Conservation (phyloP, 2,888 invertebrate genomes). For the Pteria penguin region DNA sequence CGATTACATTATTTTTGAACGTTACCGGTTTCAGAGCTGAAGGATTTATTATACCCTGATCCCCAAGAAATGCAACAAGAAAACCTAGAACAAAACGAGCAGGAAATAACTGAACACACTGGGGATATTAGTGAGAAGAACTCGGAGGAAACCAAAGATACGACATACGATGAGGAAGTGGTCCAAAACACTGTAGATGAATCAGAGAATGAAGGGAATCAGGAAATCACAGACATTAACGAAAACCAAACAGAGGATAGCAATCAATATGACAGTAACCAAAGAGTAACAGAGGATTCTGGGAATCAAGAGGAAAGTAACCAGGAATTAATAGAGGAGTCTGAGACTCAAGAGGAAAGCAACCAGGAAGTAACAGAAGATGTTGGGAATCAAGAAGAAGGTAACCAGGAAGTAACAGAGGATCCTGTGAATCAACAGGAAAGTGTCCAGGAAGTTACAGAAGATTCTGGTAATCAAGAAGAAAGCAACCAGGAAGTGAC, state of each 20-base stretch:
- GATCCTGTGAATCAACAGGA: not conserved
- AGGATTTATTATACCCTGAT: too few species aligned
- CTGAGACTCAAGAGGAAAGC: slow-evolving; percentile 4
- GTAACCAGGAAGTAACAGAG: not conserved
- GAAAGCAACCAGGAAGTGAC: not conserved
- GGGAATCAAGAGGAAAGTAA: not conserved
- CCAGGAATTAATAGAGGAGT: not conserved
- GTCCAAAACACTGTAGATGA: not conserved
- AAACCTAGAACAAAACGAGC: too few species aligned
- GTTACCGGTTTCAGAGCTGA: too few species aligned
- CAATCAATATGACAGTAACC: too few species aligned
- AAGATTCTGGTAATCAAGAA: not conserved
- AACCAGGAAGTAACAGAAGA: not conserved
- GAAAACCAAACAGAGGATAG: not conserved
- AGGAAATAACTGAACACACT: too few species aligned
- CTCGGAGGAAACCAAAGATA: not conserved
- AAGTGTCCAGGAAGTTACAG: not conserved
- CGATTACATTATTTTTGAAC: too few species aligned
- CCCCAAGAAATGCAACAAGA: too few species aligned
- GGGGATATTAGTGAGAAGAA: too few species aligned
- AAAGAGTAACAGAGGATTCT: not conserved
- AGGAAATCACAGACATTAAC: not conserved
- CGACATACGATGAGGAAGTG: not conserved
- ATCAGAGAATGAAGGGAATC: not conserved
- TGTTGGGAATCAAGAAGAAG: too few species aligned